Base-by-base conservation (phyloP, 1,140 invertebrate genomes). In the Anoplophora glabripennis region DNA sequence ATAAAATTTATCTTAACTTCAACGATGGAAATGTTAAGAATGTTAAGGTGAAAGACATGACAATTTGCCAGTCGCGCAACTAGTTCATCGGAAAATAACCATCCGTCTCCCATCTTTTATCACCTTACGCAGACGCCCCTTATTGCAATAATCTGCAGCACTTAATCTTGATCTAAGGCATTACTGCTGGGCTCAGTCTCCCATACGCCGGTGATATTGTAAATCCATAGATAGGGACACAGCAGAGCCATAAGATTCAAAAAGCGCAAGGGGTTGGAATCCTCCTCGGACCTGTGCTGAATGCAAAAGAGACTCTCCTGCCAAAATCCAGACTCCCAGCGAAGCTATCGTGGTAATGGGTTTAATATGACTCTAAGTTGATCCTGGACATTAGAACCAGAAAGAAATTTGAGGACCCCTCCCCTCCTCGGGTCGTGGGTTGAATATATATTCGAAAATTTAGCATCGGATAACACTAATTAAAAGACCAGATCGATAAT, bases 341-440 rank as follows among this genome's bases (percentile, higher is more conserved):
- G 17, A 17, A 12, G 18, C 44, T 46, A 17, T 18, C 21, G 44
- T 35, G 10, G 53, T 67, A 69, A 69, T 69, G 67, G 67, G 64
- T 67, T 66, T 69, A 69, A 69, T 69, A 69, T 69, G 62, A 69
- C 67, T 69, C 64, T 67, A 69, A 65, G 64, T 69, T 69, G 67
- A 69, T 69, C 67, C 67, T 69, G 64, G 65, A 67, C 67, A 67
- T 69, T 67, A 69, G 49, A n/a, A 18, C 7, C 28, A 46, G 17
- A 46, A 52, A 36, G 40, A 33, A 14, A 40, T 44, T 35, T 44
- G 42, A 21, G 37, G 42, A 21, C 51, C 36, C 51, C 52, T 33
- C 44, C 38, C 12, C n/a, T n/a, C n/a, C n/a, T n/a, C 28, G 42
- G 45, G 48, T 51, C 58, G 58, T 60, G 58, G 49, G 52, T 17